A percentile compares a stretch with the other conserved stretches of the same genome.
Evolutionary conservation across 2,888 invertebrate genomes (phyloP).

Genomic region (Torymus auratus): DNA sequence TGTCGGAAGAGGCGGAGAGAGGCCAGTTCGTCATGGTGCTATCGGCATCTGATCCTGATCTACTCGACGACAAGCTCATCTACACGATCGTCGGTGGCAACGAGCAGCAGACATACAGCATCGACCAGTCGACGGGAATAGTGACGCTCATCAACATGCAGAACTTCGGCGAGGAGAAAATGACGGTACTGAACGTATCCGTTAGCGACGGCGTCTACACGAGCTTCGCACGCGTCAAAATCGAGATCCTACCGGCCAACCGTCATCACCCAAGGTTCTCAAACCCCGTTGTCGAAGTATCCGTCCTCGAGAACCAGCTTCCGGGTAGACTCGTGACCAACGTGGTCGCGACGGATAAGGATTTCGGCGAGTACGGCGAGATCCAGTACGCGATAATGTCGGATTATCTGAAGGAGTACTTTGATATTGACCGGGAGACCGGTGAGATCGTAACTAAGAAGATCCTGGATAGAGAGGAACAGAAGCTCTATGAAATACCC

Average conservation of each 20-base stretch:
- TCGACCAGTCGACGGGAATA: conserved; percentile 80
- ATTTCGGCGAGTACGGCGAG: conserved; percentile 86
- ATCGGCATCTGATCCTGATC: conserved; percentile 92
- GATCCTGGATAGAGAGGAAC: conserved; percentile 86
- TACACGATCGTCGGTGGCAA: conserved; percentile 92
- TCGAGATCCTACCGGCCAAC: conserved; percentile 88
- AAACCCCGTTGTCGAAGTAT: conserved; percentile 87
- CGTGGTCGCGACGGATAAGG: conserved; percentile 87
- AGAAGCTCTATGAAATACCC: conserved; percentile 85
- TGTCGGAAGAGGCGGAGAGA: conserved; percentile 89
- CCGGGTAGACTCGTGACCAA: conserved; percentile 86
- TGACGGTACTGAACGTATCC: conserved; percentile 90
- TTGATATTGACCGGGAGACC: conserved; percentile 84
- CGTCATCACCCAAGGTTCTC: conserved; percentile 87
- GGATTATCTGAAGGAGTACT: conserved; percentile 84
- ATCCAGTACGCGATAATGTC: conserved; percentile 89
- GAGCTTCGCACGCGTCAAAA: conserved; percentile 89
- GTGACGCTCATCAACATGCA: conserved; percentile 87
- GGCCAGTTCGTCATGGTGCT: conserved; percentile 93
- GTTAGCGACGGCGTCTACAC: conserved; percentile 97
- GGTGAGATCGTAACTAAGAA: conserved; percentile 85
- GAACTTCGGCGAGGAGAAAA: conserved; percentile 83
- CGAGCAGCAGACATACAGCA: conserved; percentile 85
- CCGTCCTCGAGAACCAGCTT: conserved; percentile 88
- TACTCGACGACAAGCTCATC: conserved; percentile 85